phyloP scores from a whole-genome alignment of 1,140 invertebrate species.

The Scaptomyza pallida region DNA sequence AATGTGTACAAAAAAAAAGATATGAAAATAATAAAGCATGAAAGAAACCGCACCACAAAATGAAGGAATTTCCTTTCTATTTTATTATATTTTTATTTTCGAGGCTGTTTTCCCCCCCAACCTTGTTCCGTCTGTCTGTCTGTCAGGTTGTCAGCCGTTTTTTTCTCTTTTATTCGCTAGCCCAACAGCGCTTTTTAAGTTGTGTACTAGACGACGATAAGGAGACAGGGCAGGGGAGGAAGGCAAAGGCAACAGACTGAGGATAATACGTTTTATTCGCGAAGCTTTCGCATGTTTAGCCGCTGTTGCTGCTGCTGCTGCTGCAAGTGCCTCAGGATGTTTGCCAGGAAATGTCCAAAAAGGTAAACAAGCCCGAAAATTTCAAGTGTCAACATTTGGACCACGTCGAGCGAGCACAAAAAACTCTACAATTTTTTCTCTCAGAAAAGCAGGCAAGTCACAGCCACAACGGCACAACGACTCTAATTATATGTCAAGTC shows the following conservation, averaged over 20 bases:
- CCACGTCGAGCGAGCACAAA: conserved; percentile 22
- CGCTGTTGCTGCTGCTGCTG: conserved; percentile 3
- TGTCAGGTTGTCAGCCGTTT: conserved; percentile 7
- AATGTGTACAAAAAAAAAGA: background rate
- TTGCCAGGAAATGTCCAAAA: conserved; percentile 48
- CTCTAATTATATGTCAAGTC: conserved; percentile 49
- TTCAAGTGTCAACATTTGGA: conserved; percentile 47
- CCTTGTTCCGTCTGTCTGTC: conserved; percentile 1
- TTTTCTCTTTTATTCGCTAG: conserved; percentile 8
- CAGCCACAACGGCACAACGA: conserved; percentile 10
- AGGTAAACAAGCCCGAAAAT: conserved; percentile 40
- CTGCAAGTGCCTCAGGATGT: conserved; percentile 40
- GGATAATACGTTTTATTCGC: conserved; percentile 5
- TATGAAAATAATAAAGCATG: conserved; percentile 27
- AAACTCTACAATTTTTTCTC: conserved; percentile 33
- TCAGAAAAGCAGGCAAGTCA: background rate
- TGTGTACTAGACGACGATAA: background rate
- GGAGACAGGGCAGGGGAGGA: background rate
- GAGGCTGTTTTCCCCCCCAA: no score
- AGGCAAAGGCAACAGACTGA: background rate
- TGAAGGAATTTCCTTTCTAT: conserved; percentile 22
- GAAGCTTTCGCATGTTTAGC: conserved; percentile 11
- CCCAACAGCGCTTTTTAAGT: conserved; percentile 21
- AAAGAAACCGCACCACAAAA: conserved; percentile 21
- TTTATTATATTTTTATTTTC: conserved; percentile 10